Base-by-base conservation (phyloP, 2,888 invertebrate species). In the Platyscelio sp. region DNA sequence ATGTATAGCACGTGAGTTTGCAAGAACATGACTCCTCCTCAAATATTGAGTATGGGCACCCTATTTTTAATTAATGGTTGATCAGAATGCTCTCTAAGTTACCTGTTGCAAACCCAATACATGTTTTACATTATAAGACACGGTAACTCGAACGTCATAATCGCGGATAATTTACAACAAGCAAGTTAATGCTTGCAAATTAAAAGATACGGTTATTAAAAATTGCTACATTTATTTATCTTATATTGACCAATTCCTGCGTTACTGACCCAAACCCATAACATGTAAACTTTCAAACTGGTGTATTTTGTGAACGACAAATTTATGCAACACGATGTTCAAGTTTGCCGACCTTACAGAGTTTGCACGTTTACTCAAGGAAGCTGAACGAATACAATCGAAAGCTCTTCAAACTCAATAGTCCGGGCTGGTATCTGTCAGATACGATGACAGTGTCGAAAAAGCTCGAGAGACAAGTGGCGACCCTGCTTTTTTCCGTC, bases 1-100 rank as follows among this genome's bases (percentile, higher is more conserved):
- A n/a, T n/a, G n/a, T n/a, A n/a, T 18, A 40, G 68, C 74, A 58
- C 80, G 58, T 40, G 70, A 24, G n/a, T 61, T 60, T 56, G 51
- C 56, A 68, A 61, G 70, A 75, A 75, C 33, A 61, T n/a, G 43
- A 11, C 26, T 20, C 70, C 43, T 56, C 56, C 70, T 60, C 38
- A 29, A 70, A 70, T 75, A 70, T 56, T 75, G 70, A 81, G 70
- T 46, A 22, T 56, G 7, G 26, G 51, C 81, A 75, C 75, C 81
- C 81, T 63, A 70, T 26, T 27, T 75, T 75, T 81, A 81, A 81
- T 81, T 81, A 81, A 75, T 70, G 20, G 75, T 51, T 49, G 56
- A 75, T 75, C 46, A 22, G 33, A 60, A 56, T 49, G 49, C 56
- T 38, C 38, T 40, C 13, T 40, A 54, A 75, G 46, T 72, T 67